Evolutionary conservation across 2,113 vertebrate species (phyloP).

Genomic region (Agapornis roseicollis): DNA sequence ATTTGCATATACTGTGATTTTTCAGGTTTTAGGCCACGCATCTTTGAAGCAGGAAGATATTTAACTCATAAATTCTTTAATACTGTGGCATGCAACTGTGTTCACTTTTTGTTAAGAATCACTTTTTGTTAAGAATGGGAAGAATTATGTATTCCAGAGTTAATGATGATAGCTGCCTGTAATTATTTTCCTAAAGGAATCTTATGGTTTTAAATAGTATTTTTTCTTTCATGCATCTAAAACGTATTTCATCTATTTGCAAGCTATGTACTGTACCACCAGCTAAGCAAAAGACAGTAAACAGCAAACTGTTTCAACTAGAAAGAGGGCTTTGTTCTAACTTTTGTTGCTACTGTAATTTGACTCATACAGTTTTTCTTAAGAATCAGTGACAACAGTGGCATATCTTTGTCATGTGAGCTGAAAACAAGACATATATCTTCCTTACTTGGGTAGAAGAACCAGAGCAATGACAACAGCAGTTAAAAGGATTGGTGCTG

Average conservation of each 20-base stretch:
- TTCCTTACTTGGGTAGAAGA: slow-evolving; percentile 26
- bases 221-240: slow-evolving; percentile 25
- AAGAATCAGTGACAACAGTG: not conserved
- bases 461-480: not conserved
- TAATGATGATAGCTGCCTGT: slow-evolving; percentile 53
- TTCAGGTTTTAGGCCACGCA: slow-evolving; percentile 33
- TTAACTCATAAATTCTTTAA: slow-evolving; percentile 39
- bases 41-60: slow-evolving; percentile 40
- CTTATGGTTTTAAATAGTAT: slow-evolving; percentile 40
- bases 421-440: not conserved
- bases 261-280: not conserved
- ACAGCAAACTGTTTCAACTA: slow-evolving; percentile 3
- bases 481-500: not conserved
- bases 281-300: slow-evolving; percentile 2
- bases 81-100: not conserved
- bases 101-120: slow-evolving; percentile 41
- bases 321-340: slow-evolving; percentile 25
- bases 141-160: slow-evolving; percentile 56
- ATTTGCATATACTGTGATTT: slow-evolving; percentile 65
- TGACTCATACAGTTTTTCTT: slow-evolving; percentile 4
- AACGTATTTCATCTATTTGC: not conserved
- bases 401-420: not conserved
- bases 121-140: slow-evolving; percentile 44
- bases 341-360: not conserved
- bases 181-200: slow-evolving; percentile 69